phyloP scores from a whole-genome alignment of 2,113 vertebrate species.

The Puma concolor region DNA sequence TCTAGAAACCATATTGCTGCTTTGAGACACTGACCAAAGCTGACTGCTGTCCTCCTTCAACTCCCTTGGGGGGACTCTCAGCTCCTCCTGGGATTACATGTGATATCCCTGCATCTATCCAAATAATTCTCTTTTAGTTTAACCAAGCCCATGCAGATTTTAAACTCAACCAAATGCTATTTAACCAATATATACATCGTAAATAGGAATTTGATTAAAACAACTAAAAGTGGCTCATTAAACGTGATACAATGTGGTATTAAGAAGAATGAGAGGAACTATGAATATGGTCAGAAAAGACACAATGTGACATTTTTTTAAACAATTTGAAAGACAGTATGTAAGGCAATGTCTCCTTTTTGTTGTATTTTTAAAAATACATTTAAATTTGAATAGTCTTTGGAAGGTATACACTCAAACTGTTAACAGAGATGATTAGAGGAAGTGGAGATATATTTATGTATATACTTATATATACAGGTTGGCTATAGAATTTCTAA shows the following conservation, averaged over 20 bases:
- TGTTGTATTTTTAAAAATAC: background rate
- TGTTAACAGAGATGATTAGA: background rate
- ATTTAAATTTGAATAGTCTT: conserved; percentile 3
- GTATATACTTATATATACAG: background rate
- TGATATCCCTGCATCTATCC: background rate
- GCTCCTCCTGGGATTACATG: background rate
- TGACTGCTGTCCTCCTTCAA: background rate
- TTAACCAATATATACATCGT: background rate
- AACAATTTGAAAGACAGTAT: background rate
- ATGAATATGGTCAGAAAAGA: background rate
- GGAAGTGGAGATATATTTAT: background rate
- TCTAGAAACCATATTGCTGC: background rate
- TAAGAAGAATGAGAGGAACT: background rate
- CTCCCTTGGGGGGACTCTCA: background rate
- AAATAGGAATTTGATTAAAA: conserved; percentile 20
- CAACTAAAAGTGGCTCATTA: background rate
- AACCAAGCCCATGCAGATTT: background rate
- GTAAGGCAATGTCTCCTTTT: background rate
- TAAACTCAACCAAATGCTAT: background rate
- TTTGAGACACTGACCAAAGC: background rate
- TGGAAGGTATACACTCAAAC: background rate
- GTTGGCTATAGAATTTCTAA: background rate
- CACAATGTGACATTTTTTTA: background rate
- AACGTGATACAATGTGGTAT: background rate
- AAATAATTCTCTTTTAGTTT: background rate